Base-by-base conservation (phyloP, 2,797 vertebrate species). In the Todus mexicanus region DNA sequence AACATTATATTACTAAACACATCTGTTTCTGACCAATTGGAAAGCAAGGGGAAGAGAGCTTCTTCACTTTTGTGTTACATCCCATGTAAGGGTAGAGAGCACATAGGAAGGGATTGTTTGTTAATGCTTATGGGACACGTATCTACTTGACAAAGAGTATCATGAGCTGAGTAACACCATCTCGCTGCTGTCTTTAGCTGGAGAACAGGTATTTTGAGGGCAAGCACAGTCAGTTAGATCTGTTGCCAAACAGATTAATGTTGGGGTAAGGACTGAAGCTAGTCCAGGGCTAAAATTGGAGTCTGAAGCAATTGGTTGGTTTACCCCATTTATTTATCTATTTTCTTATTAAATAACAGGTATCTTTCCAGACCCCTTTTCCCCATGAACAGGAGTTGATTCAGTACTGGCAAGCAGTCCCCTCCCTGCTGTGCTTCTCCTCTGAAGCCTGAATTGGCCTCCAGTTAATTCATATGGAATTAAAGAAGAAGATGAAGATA, bases 391-490 rank as follows among this genome's bases (percentile, higher is more conserved):
- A 66, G 51, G 38, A 91, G 38, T 42, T 73, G 70, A 15, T 72
- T 71, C 42, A 35, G 26, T 51, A 84, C 40, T 79, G 83, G 47
- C 17, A 54, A 66, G 43, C 43, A 40, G n/a, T 29, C 11, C 22
- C 40, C n/a, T 81, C 70, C 38, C 56, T 48, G 54, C 77, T 64
- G 37, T 5, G 3, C 50, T 75, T 66, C 80, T 85, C 8, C 40
- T 72, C 60, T 86, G 77, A 42, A 63, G n/a, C 51, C 50, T 59
- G 63, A 85, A 43, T 51, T 69, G 57, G 51, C 47, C 59, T 70
- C 38, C 33, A 71, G 48, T 64, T 83, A 77, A 87, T 89, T 89
- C 57, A 48, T 22, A 81, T 11, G 31, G 71, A 88, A 88, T 87
- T 89, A 60, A 78, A 74, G 53, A 47, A 64, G 35, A 20, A 18